phyloP scores from a whole-genome alignment of 2,888 invertebrate genomes.

The Ryuthela nishihirai region DNA sequence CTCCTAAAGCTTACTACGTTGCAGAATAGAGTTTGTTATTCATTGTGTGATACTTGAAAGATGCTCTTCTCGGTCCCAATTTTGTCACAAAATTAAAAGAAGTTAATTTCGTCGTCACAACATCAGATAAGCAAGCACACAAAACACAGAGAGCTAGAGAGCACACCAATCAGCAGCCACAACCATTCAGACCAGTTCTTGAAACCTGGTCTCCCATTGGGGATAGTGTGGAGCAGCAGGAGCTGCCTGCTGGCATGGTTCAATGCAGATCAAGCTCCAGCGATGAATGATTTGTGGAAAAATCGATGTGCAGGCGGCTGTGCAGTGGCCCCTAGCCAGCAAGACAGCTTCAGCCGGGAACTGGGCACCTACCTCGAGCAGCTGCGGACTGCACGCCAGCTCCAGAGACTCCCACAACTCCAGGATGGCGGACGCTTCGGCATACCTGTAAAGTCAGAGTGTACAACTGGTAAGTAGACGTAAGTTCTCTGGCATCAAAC shows the following conservation, averaged over 20 bases:
- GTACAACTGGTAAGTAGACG: background rate
- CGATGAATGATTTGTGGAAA: constrained; percentile 31
- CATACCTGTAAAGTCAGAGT: constrained; percentile 45
- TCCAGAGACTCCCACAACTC: constrained; percentile 50
- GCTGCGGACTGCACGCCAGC: constrained; percentile 23
- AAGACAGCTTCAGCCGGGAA: background rate
- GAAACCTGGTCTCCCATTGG: too few relatives aligned
- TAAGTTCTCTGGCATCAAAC: too few relatives aligned
- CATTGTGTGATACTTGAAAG: too few relatives aligned
- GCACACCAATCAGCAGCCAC: too few relatives aligned
- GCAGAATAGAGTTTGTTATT: too few relatives aligned
- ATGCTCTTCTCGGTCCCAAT: too few relatives aligned
- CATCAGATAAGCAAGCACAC: constrained; percentile 7
- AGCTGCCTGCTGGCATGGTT: background rate
- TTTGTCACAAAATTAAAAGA: too few relatives aligned
- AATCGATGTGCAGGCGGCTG: constrained; percentile 26
- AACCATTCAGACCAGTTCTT: too few relatives aligned
- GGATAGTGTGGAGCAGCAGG: too few relatives aligned
- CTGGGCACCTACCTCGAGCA: constrained; percentile 25
- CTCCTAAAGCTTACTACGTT: too few relatives aligned
- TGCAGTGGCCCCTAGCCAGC: background rate
- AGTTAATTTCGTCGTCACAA: too few relatives aligned
- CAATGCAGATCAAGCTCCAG: constrained; percentile 29
- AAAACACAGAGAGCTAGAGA: constrained; percentile 8
- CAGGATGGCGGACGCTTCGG: constrained; percentile 48